Evolutionary conservation across 92 coral and sea anemone genomes (phyloP).

Genomic region (Zoanthus gigantus): DNA sequence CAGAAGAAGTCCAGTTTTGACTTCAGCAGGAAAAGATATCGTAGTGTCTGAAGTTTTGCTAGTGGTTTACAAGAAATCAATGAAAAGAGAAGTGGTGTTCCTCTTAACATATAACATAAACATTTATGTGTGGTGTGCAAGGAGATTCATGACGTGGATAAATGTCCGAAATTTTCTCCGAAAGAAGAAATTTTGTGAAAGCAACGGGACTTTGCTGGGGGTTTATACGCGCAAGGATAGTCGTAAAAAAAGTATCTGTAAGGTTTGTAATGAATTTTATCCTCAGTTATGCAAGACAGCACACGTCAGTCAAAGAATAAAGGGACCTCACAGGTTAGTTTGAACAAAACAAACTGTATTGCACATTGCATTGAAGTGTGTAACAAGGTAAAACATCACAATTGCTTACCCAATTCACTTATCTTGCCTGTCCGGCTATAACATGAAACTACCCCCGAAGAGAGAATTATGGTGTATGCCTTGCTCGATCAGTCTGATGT

Average conservation of each 20-base stretch:
- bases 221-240: background rate
- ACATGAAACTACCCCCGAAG: conserved; percentile 26
- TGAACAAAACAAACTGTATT: background rate
- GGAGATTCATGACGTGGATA: conserved; percentile 30
- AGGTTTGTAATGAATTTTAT: conserved; percentile 49
- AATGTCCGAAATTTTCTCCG: conserved; percentile 11
- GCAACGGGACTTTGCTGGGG: conserved; percentile 38
- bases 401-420: background rate
- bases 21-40: background rate
- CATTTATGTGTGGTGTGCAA: conserved; percentile 24
- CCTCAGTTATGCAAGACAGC: conserved; percentile 47
- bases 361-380: conserved; percentile 15
- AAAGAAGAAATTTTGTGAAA: conserved; percentile 17
- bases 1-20: background rate
- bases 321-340: background rate
- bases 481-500: conserved; percentile 73
- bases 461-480: conserved; percentile 31
- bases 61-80: background rate
- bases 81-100: background rate
- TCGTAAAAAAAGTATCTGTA: conserved; percentile 9
- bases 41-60: background rate
- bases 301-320: background rate
- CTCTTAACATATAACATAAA: background rate
- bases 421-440: conserved; percentile 64
- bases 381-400: background rate